Evolutionary conservation across 2,797 vertebrate species (phyloP).

Genomic region (Bucorvus abyssinicus): DNA sequence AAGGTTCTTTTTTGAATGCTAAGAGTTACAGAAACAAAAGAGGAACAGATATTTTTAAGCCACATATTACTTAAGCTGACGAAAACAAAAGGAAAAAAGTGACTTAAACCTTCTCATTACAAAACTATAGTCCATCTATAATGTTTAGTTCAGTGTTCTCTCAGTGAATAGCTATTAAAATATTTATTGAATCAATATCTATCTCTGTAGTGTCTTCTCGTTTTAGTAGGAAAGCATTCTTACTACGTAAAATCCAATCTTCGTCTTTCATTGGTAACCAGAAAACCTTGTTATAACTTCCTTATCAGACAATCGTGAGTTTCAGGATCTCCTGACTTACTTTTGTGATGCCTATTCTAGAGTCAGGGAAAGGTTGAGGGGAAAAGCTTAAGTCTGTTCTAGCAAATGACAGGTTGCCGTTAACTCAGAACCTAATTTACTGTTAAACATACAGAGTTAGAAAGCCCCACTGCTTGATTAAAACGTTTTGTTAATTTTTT

Average conservation of each 20-base stretch:
- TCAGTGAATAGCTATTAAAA: slow-evolving; percentile 8
- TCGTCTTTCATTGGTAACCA: background rate
- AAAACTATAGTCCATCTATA: background rate
- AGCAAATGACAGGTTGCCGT: background rate
- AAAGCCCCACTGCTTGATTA: background rate
- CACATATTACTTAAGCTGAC: background rate
- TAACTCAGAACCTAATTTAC: background rate
- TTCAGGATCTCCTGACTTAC: background rate
- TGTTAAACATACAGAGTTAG: background rate
- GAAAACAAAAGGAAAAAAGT: background rate
- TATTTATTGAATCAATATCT: slow-evolving; percentile 23
- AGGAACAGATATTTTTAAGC: background rate
- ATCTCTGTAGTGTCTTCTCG: background rate
- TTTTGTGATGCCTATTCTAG: background rate
- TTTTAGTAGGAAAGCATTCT: slow-evolving; percentile 3
- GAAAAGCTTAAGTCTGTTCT: background rate
- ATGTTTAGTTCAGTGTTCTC: background rate
- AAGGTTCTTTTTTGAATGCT: background rate
- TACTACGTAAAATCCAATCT: background rate
- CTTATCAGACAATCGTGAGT: background rate
- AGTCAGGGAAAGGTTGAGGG: background rate
- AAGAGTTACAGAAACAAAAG: background rate
- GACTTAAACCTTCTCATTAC: background rate
- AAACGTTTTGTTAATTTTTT: background rate
- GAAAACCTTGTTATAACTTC: background rate